A percentile compares a stretch with the other conserved stretches of the same genome.
phyloP scores from a whole-genome alignment of 2,113 vertebrate species.

The Coregonus clupeaformis region DNA sequence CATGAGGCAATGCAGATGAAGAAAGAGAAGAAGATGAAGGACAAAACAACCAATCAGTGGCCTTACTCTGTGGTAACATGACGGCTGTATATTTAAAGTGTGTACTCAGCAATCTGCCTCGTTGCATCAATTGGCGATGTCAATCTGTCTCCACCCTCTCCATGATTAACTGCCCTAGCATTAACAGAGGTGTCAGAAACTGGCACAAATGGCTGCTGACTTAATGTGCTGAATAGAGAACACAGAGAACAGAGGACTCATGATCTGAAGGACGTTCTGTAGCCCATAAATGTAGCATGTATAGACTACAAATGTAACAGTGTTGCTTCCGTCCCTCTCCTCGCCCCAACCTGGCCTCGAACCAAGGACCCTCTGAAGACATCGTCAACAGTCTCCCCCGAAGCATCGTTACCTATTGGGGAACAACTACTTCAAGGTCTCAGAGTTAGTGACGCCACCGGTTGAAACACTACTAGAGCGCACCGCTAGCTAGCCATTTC shows the following conservation, averaged over 20 bases:
- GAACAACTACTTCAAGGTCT: too few relatives aligned
- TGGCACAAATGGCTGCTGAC: conserved; percentile 60
- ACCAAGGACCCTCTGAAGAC: not conserved
- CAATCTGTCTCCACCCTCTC: conserved; percentile 40
- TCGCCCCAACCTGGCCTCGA: not conserved
- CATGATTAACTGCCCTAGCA: conserved; percentile 68
- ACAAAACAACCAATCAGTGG: conserved; percentile 17
- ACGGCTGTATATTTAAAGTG: conserved; percentile 40
- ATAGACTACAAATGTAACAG: too few relatives aligned
- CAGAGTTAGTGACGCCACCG: too few relatives aligned
- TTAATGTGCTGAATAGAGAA: conserved; percentile 44
- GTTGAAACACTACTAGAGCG: too few relatives aligned
- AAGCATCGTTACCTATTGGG: too few relatives aligned
- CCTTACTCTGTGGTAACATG: conserved; percentile 36
- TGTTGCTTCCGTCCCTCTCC: not conserved
- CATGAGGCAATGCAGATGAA: conserved; percentile 17
- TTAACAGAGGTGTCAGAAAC: conserved; percentile 64
- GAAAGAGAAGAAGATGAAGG: not conserved
- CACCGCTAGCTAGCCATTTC: too few relatives aligned
- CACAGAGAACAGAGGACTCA: conserved; percentile 33
- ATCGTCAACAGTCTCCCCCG: too few relatives aligned
- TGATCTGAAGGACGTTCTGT: conserved; percentile 7
- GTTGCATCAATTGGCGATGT: conserved; percentile 66
- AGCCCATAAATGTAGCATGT: too few relatives aligned
- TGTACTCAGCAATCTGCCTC: conserved; percentile 61